Evolutionary conservation across 2,113 vertebrate species (phyloP).

Genomic region (Oxygymnocypris stewartii): DNA sequence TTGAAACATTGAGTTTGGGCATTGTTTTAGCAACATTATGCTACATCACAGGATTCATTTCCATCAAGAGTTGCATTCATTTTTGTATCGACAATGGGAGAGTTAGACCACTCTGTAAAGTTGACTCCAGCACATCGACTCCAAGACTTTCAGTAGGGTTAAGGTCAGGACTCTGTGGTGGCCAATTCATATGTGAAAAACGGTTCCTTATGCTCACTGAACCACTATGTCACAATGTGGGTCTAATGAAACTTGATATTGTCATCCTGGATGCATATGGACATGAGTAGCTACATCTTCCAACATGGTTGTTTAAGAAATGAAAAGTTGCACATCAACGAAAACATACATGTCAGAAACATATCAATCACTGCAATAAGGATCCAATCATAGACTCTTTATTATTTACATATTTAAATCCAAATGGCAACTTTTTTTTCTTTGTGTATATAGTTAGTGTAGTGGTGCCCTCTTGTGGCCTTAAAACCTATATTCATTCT

Average conservation of each 20-base stretch:
- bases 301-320: too few relatives aligned
- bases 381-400: not conserved
- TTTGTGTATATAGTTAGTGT: not conserved
- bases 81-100: too few relatives aligned
- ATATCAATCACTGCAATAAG: not conserved
- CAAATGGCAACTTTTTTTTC: too few relatives aligned
- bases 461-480: conserved; percentile 46
- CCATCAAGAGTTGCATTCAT: too few relatives aligned
- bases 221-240: not conserved
- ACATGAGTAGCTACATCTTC: too few relatives aligned
- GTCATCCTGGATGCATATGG: too few relatives aligned
- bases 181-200: too few relatives aligned
- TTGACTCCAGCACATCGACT: too few relatives aligned
- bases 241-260: not conserved
- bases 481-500: not conserved
- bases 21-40: too few relatives aligned
- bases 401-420: not conserved
- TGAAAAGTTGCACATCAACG: too few relatives aligned
- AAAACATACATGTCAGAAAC: not conserved
- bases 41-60: too few relatives aligned
- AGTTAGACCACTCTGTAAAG: not conserved
- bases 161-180: not conserved
- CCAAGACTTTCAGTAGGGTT: not conserved
- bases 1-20: too few relatives aligned
- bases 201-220: not conserved